Conservation (phyloP, 2,888 invertebrate species). For the Pyrocoelia pectoralis region DNA sequence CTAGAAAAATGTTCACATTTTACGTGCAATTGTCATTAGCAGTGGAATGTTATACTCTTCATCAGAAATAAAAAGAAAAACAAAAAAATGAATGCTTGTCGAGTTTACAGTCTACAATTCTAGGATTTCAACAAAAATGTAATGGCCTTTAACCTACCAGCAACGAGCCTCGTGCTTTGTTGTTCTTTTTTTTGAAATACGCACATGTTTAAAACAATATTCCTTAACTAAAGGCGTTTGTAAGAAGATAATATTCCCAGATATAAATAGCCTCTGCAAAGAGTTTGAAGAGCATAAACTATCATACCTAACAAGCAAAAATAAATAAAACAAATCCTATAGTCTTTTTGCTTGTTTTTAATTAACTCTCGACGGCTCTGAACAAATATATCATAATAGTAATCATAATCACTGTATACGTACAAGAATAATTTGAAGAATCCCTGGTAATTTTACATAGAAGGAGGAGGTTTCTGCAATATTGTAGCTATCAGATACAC, state of each 20-base stretch:
- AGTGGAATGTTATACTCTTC: too few species aligned
- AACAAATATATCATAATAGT: constrained; percentile 2
- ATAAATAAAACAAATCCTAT: not conserved
- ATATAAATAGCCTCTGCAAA: not conserved
- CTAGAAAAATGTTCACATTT: too few species aligned
- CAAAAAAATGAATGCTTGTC: not conserved
- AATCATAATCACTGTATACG: constrained; percentile 4
- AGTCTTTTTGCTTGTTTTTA: not conserved
- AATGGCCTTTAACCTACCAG: not conserved
- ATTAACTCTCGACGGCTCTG: not conserved
- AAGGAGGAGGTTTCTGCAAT: constrained; percentile 4
- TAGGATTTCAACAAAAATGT: not conserved
- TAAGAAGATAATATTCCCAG: not conserved
- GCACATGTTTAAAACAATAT: not conserved
- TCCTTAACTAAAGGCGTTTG: not conserved
- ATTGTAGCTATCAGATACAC: constrained; percentile 2
- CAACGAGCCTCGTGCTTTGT: not conserved
- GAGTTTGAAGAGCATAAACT: not conserved
- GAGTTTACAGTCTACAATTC: not conserved
- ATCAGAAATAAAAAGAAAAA: not conserved
- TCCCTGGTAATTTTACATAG: not conserved
- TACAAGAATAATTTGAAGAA: not conserved
- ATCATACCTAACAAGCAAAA: not conserved
- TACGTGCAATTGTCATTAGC: too few species aligned
- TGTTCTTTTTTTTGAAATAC: not conserved